Conservation (phyloP, 2,113 vertebrate genomes). For the Rissa tridactyla region DNA sequence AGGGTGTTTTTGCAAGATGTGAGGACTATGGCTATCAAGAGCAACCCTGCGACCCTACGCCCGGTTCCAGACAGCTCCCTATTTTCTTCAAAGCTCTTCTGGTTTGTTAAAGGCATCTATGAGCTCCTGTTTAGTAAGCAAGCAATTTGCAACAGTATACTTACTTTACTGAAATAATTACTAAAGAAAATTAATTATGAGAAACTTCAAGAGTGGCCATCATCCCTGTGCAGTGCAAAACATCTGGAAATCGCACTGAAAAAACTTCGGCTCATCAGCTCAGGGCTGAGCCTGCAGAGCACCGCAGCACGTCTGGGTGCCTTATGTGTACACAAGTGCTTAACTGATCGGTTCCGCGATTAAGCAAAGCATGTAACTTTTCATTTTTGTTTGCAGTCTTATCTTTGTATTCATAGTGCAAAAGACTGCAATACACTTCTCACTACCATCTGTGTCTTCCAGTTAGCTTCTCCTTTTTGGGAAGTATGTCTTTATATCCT, state of each 20-base stretch:
- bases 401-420: neutral
- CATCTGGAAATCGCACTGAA: neutral
- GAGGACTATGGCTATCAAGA: neutral
- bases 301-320: accelerated
- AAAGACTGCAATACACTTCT: neutral
- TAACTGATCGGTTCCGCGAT: neutral
- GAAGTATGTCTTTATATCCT: neutral
- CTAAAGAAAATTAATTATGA: neutral
- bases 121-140: neutral
- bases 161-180: neutral
- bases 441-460: neutral
- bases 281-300: neutral
- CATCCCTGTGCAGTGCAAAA: neutral
- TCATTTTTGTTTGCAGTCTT: neutral
- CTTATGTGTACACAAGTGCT: too few species aligned
- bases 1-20: neutral
- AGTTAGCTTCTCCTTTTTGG: neutral
- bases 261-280: neutral
- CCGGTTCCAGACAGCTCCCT: neutral
- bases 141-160: neutral
- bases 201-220: neutral
- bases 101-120: neutral
- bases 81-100: neutral
- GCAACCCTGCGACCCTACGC: neutral
- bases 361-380: neutral